These are phyloP conservation scores for Chionomys nivalis DNA, from an alignment of 2,113 vertebrate species.

Conservation along the genomic window DNA sequence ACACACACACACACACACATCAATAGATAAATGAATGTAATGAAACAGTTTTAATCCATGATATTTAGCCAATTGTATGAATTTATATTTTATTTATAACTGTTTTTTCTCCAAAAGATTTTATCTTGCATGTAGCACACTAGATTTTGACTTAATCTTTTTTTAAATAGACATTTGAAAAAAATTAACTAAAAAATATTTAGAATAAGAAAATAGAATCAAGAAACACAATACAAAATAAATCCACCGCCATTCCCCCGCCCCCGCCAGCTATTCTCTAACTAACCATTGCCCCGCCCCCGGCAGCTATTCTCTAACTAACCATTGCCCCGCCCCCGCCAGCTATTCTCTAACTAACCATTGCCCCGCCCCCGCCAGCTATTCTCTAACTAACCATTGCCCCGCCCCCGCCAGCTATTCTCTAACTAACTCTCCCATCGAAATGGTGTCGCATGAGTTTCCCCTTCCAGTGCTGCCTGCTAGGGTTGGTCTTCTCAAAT, in stretches of 20 bases:
- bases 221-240: not conserved
- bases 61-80: not conserved
- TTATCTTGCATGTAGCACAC: not conserved
- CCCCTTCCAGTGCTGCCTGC: not conserved
- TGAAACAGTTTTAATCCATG: not conserved
- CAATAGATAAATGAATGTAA: not conserved
- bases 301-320: not conserved
- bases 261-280: not conserved
- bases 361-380: fast-evolving
- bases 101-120: not conserved
- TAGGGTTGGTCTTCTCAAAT: not conserved
- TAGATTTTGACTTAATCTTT: not conserved
- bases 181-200: not conserved
- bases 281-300: too few relatives aligned
- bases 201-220: not conserved
- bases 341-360: too few relatives aligned
- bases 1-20: not conserved
- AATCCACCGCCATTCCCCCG: not conserved
- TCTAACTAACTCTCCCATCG: not conserved
- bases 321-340: fast-evolving
- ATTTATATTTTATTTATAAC: slow-evolving; percentile 13
- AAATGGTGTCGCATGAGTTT: too few relatives aligned
- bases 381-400: too few relatives aligned
- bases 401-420: not conserved
- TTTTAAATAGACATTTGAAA: not conserved